Conservation (phyloP, 2,888 invertebrate species). For the Plusia festucae region DNA sequence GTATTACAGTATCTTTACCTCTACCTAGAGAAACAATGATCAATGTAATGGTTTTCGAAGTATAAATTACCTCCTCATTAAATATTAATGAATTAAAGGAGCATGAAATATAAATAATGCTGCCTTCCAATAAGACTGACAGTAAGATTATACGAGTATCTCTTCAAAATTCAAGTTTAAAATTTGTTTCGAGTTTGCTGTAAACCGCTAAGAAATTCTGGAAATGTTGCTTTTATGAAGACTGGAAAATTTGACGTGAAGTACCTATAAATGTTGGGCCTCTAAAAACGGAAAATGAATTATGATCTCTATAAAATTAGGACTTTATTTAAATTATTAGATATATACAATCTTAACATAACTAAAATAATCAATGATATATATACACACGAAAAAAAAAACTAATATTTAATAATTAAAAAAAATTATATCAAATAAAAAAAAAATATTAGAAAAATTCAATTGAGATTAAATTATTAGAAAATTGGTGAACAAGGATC, state of each 20-base stretch:
- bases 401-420: too few species aligned
- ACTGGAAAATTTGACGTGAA: background rate
- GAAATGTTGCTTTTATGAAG: slow-evolving; percentile 16
- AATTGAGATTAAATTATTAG: too few species aligned
- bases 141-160: slow-evolving; percentile 21
- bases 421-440: too few species aligned
- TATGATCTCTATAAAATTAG: background rate
- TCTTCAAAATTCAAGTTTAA: slow-evolving; percentile 29
- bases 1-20: too few species aligned
- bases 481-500: too few species aligned
- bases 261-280: slow-evolving; percentile 5
- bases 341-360: too few species aligned
- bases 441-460: too few species aligned
- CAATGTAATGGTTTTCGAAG: background rate
- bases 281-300: background rate
- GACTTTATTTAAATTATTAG: too few species aligned
- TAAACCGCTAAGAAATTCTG: slow-evolving; percentile 20
- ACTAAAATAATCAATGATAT: too few species aligned
- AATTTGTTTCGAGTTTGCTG: slow-evolving; percentile 19
- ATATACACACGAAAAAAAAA: too few species aligned
- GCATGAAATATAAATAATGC: slow-evolving; percentile 1
- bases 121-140: slow-evolving; percentile 17
- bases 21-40: too few species aligned
- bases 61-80: background rate
- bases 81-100: background rate